Evolutionary conservation across 2,888 invertebrate genomes (phyloP), one percentile per base, ranked within the genome.

Genomic region (Ennomos erosarius): DNA sequence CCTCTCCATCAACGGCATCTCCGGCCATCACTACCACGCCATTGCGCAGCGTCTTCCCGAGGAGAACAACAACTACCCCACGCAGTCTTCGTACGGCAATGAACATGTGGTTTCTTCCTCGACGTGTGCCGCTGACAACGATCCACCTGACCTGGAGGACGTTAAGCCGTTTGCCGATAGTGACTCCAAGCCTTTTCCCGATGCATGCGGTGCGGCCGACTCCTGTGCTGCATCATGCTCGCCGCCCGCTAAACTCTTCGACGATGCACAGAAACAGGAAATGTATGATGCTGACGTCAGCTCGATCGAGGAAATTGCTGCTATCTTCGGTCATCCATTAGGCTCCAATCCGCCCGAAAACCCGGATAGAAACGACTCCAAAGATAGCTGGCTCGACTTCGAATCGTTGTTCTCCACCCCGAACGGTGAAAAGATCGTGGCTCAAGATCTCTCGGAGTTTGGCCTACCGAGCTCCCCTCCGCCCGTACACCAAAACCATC

Each of bases 331-430:
- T 1, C 97, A 97, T 2, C 97, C 97, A 56, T 97, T 98, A 71
- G 97, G 97, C 38, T 95, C 96, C n/a, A 94, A 94, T 13, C 92
- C 94, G 62, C 93, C 94, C n/a, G 94, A 94, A 66, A 96, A 96
- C 67, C 96, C 96, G 52, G 95, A 95, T 90, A 94, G 78, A 88
- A 94, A 72, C 66, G 95, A 95, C 50, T 96, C 96, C 0, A 92
- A 96, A 61, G 97, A 97, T 72, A 96, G 95, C 70, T 98, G 97
- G 97, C 96, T 97, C 94, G 97, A 97, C 79, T 93, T 97, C 52
- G 97, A 97, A 66, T 96, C 96, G 57, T 97, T 96, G 96, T 97
- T 98, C 70, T 96, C 96, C 62, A 95, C 94, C 57, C 96, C 96
- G 67, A 94, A 94, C 68, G 95, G 95, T 65, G 95, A 94, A 58